phyloP scores from a whole-genome alignment of 2,888 invertebrate species.

The Caenorhabditis virilis region DNA sequence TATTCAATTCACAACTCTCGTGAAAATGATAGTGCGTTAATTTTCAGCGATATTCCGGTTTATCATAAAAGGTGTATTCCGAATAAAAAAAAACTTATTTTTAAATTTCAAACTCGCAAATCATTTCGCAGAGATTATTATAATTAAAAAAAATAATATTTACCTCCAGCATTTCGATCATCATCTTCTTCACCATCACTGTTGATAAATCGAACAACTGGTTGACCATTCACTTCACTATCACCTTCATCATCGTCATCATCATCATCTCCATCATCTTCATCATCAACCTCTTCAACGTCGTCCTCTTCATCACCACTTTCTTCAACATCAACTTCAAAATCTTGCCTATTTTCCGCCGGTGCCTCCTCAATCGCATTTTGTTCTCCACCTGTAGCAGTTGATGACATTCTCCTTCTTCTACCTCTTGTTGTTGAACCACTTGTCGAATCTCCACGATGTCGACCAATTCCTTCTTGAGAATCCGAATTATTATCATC shows the following conservation, averaged over 20 bases:
- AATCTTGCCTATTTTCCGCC: constrained; percentile 9
- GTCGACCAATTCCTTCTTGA: constrained; percentile 15
- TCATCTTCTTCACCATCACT: constrained; percentile 11
- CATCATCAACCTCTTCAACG: constrained; percentile 21
- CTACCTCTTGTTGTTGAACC: constrained; percentile 12
- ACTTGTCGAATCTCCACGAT: constrained; percentile 7
- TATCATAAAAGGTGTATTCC: too few species aligned
- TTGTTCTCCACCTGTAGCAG: constrained; percentile 23
- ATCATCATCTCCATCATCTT: constrained; percentile 28
- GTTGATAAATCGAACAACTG: constrained; percentile 8
- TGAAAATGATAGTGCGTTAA: too few species aligned
- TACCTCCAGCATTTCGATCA: neutral
- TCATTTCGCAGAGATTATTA: too few species aligned
- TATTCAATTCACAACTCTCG: too few species aligned
- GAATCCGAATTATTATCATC: constrained; percentile 27
- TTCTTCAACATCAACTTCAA: constrained; percentile 34
- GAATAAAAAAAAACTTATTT: too few species aligned
- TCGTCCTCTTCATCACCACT: constrained; percentile 28
- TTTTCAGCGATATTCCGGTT: too few species aligned
- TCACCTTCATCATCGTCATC: constrained; percentile 23
- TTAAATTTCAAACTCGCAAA: too few species aligned
- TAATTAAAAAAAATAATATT: too few species aligned
- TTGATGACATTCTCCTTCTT: constrained; percentile 11
- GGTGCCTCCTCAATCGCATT: constrained; percentile 13
- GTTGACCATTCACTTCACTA: constrained; percentile 34